Base-by-base conservation (phyloP, 1,140 invertebrate genomes). In the Limonius californicus region DNA sequence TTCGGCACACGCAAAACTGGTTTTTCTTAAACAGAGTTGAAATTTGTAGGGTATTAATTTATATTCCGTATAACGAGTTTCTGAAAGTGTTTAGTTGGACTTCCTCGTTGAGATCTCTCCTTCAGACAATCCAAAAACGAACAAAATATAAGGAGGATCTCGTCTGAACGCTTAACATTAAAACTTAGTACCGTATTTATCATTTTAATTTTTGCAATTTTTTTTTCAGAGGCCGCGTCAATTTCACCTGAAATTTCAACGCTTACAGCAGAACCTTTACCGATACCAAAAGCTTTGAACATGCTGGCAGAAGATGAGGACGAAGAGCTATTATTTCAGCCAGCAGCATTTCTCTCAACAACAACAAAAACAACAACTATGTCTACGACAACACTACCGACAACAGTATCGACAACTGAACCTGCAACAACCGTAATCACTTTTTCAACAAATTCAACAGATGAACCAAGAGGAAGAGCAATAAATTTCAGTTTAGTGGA, bases 401-500 rank as follows among this genome's bases (percentile, higher is more conserved):
- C 18, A 19, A 12, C 54, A 11, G 27, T n/a, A n/a, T n/a, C n/a
- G n/a, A n/a, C n/a, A n/a, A 15, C 9, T 32, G n/a, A 9, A 32
- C 11, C 11, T 27, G 42, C 2, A 61, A 23, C 35, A 57, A 57
- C 54, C 14, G 27, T 27, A 14, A 66, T 19, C 43, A 21, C n/a
- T 39, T 14, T n/a, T 12, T 14, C 45, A 9, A 61, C 61, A 11
- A 66, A 58, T 7, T 14, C 54, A 32, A 21, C 30, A 1, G 69
- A 73, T n/a, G 70, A 70, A 57, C 68, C 67, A 6, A 70, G 67
- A 70, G 73, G 68, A 0, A 62, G 72, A 64, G 67, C 73, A 0
- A 45, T 75, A 16, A 75, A 74, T 61, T 75, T 75, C 27, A 70
- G 69, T 9, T 23, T 70, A 1, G 60, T 66, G 2, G 72, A 70